Base-by-base conservation (phyloP, 2,797 vertebrate genomes). In the Leuciscus waleckii region DNA sequence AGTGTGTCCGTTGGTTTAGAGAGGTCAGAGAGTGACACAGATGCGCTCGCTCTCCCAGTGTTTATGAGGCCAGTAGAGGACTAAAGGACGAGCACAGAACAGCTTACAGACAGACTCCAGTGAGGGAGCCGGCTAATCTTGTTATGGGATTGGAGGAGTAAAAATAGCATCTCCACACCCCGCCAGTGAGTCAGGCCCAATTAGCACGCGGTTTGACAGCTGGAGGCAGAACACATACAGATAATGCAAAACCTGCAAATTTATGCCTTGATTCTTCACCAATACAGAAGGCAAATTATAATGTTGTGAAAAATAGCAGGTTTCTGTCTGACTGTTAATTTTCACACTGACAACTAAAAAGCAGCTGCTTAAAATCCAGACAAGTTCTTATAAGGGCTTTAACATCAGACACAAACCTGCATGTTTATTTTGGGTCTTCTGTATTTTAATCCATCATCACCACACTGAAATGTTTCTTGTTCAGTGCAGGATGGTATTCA, bases 191-290 rank as follows among this genome's bases (percentile, higher is more conserved):
- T 90, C 87, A 91, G 93, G 95, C 93, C 95, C 92, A 95, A 95
- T 95, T 95, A 94, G 89, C 92, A 93, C 93, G 92, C 91, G 91
- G 90, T 91, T 92, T 94, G 95, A 96, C 95, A 96, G 95, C 94
- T 96, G 94, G 92, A 94, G 92, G 90, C 89, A 88, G 90, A 90
- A 91, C 91, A 85, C 87, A 88, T 63, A 90, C 83, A 65, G 88
- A 5, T 65, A 85, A 69, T 54, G 86, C 80, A 92, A 92, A 88
- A 87, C 37, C 92, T 89, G 84, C 82, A 93, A 95, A 95, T 95
- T 93, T 93, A 93, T 96, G 94, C 94, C 75, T 65, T 71, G 71
- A 79, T 86, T 86, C 76, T 73, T 82, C 88, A 89, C 90, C 86
- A 87, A 85, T 86, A 86, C 92, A 75, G 87, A 65, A 92, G 88